phyloP scores from a whole-genome alignment of 2,797 vertebrate genomes.

The Paedocypris micromegethes region DNA sequence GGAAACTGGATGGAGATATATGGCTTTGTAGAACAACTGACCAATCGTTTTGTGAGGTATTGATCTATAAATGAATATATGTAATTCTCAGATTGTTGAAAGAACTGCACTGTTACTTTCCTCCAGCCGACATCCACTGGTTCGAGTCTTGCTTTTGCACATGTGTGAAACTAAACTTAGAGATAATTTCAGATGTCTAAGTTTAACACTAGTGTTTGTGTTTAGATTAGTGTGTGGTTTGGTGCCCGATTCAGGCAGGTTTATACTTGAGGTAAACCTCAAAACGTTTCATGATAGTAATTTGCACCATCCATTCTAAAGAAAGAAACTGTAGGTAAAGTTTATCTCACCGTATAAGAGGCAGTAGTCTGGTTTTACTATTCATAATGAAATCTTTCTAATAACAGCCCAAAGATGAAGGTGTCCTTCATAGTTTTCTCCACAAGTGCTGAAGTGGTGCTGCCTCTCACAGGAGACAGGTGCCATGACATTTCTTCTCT shows the following conservation, averaged over 20 bases:
- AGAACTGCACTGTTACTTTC: background rate
- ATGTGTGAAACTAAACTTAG: slow-evolving; percentile 58
- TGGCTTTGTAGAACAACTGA: slow-evolving; percentile 84
- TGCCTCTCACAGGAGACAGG: slow-evolving; percentile 87
- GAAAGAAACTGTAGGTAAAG: background rate
- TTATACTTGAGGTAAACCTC: slow-evolving; percentile 15
- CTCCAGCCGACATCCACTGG: slow-evolving; percentile 5
- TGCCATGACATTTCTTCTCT: slow-evolving; percentile 48
- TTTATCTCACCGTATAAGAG: slow-evolving; percentile 1
- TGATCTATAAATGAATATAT: background rate
- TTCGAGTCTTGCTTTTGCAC: slow-evolving; percentile 6
- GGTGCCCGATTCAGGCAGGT: slow-evolving; percentile 31
- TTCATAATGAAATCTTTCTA: background rate
- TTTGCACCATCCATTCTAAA: slow-evolving; percentile 1
- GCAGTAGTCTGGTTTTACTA: background rate
- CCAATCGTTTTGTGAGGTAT: slow-evolving; percentile 89
- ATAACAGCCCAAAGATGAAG: slow-evolving; percentile 76
- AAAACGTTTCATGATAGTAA: slow-evolving; percentile 1
- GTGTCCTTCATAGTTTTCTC: slow-evolving; percentile 85
- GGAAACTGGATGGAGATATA: slow-evolving; percentile 89
- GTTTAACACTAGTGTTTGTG: slow-evolving; percentile 48
- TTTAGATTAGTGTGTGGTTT: slow-evolving; percentile 29
- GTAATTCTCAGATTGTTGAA: background rate
- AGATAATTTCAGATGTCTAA: slow-evolving; percentile 60
- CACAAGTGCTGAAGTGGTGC: slow-evolving; percentile 71